Evolutionary conservation across 1,140 invertebrate species (phyloP), one percentile per base, ranked within the genome.

Genomic region (Zaprionus nigranus): DNA sequence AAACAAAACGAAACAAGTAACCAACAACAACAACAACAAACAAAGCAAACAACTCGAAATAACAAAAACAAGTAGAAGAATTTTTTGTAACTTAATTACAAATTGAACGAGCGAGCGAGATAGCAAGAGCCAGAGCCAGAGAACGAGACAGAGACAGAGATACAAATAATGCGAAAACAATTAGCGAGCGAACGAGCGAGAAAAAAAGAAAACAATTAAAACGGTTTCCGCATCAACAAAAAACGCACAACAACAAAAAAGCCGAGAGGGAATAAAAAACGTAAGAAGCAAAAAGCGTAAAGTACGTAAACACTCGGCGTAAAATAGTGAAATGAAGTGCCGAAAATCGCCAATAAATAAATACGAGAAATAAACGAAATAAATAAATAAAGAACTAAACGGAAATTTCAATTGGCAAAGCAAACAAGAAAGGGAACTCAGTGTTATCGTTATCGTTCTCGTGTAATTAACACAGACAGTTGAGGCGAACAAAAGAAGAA

Each of bases 331-430:
- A 78, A 70, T 78, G 36, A 77, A 78, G 76, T 79, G 80, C 56
- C 58, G 64, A 73, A 77, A 83, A 63, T 64, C 36, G 64, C 53
- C 72, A 59, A 74, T 79, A 63, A 82, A 81, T 78, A 67, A 79
- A 80, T 62, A 78, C 75, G 78, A 78, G 62, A 68, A 28, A n/a
- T 58, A 69, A 57, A 59, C 26, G 57, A 38, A 56, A 57, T 20
- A 43, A 56, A 54, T 20, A 54, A 54, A 53, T 26, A 46, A 24
- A 51, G 7, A 63, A 13, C 30, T 34, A 6, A 60, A 6, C 40
- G 4, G 20, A 51, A 51, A 51, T 24, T 46, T n/a, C n/a, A n/a
- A 17, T n/a, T n/a, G 40, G 5, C 15, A 17, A 6, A 46, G n/a
- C 26, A 62, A 34, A 51, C 26, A 51, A 24, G 7, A 53, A 15